Base-by-base conservation (phyloP, 2,113 vertebrate species). In the Brachyistius frenatus region DNA sequence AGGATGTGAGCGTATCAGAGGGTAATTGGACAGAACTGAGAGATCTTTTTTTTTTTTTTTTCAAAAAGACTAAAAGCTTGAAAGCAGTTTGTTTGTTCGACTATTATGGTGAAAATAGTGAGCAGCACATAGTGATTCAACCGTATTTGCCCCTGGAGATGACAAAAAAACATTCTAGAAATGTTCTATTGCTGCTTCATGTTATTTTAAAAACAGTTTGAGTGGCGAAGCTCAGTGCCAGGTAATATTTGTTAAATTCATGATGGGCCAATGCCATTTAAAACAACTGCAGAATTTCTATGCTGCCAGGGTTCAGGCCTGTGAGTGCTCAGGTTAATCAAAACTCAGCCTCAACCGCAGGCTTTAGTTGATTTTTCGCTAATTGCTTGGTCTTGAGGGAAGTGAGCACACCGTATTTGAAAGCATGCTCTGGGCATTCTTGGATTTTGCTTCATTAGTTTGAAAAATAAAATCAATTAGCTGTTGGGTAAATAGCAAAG, bases 361-460 rank as follows among this genome's bases (percentile, higher is more conserved):
- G 73, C 70, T 65, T 16, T n/a, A 57, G 55, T 55, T 54, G 44
- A 63, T 83, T 85, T 76, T 39, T 23, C 36, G 31, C 9, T 73
- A 78, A 84, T 84, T 74, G 23, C 54, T 60, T 58, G 63, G 13
- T 62, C 37, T 58, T 14, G 35, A 76, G 66, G 77, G 33, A 15
- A 58, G 32, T 49, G 44, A 71, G 30, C 39, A 36, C 7, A 32
- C 5, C 5, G 4, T 56, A 55, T 68, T 80, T 73, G 7, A 35
- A 61, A 55, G 46, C n/a, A 44, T 16, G 47, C 60, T 63, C 41
- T 30, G 37, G 35, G 39, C 72, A 55, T 9, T 37, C 33, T 46
- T 55, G 8, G 36, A 36, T 14, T 79, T 44, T 73, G 35, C 65
- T 65, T 62, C 37, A 68, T 76, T 82, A 62, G 35, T 46, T 71